Evolutionary conservation across 2,888 invertebrate species (phyloP).

Genomic region (Andricus curvator): DNA sequence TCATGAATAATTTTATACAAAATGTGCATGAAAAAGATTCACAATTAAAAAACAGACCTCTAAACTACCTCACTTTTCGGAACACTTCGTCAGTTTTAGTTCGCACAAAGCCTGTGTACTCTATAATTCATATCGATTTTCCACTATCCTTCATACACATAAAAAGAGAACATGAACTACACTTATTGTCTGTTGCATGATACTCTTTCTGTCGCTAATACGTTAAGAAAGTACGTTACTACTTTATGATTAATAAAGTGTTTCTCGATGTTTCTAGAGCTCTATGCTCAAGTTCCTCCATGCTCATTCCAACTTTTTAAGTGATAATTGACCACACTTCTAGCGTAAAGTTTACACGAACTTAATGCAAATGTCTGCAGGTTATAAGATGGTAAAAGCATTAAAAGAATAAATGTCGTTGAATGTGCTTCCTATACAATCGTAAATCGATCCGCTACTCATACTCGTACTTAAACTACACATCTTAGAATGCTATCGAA

Average conservation of each 20-base stretch:
- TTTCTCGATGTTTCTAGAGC: neutral
- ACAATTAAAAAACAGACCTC: no score
- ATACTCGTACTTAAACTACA: neutral
- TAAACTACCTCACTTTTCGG: no score
- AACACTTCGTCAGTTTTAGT: no score
- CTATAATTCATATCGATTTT: no score
- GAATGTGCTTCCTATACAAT: neutral
- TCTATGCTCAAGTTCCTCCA: neutral
- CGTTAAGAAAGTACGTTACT: neutral
- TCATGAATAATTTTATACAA: no score
- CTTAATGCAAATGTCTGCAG: neutral
- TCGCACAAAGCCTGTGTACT: no score
- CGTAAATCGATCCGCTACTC: neutral
- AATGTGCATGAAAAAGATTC: no score
- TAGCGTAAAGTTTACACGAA: neutral
- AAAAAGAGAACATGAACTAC: neutral
- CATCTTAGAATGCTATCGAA: neutral
- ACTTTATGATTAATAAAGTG: neutral
- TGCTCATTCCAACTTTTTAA: neutral
- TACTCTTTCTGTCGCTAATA: neutral
- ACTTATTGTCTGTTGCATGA: neutral
- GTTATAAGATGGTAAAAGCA: neutral
- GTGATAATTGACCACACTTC: neutral
- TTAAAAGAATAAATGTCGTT: constrained; percentile 1
- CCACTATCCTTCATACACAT: neutral